phyloP scores from a whole-genome alignment of 2,113 vertebrate species.

The Tupaia tana region DNA sequence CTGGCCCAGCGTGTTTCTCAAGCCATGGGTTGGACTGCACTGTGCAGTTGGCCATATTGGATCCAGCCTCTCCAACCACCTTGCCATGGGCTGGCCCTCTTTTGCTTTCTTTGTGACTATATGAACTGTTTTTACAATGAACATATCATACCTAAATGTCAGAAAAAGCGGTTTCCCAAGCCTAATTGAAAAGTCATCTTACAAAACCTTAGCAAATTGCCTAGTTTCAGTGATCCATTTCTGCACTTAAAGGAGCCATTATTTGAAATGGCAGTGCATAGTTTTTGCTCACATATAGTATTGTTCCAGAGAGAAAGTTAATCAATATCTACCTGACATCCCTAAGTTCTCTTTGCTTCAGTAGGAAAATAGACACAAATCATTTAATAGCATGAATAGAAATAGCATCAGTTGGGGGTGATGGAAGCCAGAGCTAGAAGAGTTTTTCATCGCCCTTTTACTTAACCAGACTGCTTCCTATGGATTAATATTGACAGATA shows the following conservation, averaged over 20 bases:
- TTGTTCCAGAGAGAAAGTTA: conserved; percentile 37
- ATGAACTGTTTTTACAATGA: conserved; percentile 52
- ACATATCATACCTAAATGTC: conserved; percentile 7
- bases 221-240: conserved; percentile 35
- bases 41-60: too few species aligned
- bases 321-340: background rate
- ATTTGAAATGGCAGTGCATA: conserved; percentile 37
- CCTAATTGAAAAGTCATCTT: conserved; percentile 19
- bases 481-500: background rate
- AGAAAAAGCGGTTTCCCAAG: conserved; percentile 43
- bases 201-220: conserved; percentile 38
- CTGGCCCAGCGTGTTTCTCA: too few species aligned
- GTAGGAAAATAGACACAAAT: conserved; percentile 18
- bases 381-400: background rate
- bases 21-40: too few species aligned
- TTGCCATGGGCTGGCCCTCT: too few species aligned
- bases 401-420: background rate
- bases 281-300: conserved; percentile 5
- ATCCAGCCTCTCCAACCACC: too few species aligned
- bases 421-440: background rate
- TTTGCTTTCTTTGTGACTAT: conserved; percentile 51
- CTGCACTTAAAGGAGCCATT: background rate
- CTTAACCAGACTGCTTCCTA: background rate
- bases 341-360: conserved; percentile 32
- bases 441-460: conserved; percentile 25